These are phyloP conservation scores for Apotomis turbidana DNA, from an alignment of 2,888 invertebrate genomes.

Conservation along the genomic window DNA sequence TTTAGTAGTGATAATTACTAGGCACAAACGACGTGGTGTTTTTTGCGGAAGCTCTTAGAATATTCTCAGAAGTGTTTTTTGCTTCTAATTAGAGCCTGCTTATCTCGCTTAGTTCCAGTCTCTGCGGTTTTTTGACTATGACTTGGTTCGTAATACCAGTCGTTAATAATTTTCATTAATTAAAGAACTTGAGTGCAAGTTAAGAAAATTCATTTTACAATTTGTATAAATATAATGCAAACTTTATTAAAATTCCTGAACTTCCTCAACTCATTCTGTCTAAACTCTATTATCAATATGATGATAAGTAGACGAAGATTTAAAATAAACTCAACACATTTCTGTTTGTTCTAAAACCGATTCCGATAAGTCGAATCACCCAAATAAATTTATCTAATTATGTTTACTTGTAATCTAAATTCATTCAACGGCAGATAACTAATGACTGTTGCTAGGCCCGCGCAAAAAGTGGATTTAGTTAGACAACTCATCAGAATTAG, in stretches of 20 bases:
- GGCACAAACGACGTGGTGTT: not conserved
- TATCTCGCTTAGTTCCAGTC: conserved; percentile 2
- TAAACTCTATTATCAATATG: too few species aligned
- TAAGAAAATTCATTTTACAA: too few species aligned
- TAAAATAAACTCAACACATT: too few species aligned
- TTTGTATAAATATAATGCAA: too few species aligned
- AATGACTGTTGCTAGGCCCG: conserved; percentile 33
- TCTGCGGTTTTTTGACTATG: not conserved
- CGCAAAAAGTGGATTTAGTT: conserved; percentile 25
- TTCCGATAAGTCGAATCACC: conserved; percentile 8
- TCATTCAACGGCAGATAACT: conserved; percentile 27
- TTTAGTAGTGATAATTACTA: not conserved
- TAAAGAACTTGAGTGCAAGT: too few species aligned
- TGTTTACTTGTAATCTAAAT: conserved; percentile 32
- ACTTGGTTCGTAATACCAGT: conserved; percentile 8
- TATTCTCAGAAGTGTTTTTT: conserved; percentile 5
- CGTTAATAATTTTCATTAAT: too few species aligned
- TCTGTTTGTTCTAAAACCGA: not conserved
- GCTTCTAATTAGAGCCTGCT: conserved; percentile 13
- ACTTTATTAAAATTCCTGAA: too few species aligned
- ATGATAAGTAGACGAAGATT: too few species aligned
- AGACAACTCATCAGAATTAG: conserved; percentile 26
- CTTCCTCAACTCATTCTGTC: too few species aligned
- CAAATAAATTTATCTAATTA: conserved; percentile 24
- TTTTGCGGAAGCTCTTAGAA: conserved; percentile 7